A percentile compares a stretch with the other conserved stretches of the same genome.
Evolutionary conservation across 1,140 invertebrate species (phyloP).

Genomic region (Coptotermes formosanus): DNA sequence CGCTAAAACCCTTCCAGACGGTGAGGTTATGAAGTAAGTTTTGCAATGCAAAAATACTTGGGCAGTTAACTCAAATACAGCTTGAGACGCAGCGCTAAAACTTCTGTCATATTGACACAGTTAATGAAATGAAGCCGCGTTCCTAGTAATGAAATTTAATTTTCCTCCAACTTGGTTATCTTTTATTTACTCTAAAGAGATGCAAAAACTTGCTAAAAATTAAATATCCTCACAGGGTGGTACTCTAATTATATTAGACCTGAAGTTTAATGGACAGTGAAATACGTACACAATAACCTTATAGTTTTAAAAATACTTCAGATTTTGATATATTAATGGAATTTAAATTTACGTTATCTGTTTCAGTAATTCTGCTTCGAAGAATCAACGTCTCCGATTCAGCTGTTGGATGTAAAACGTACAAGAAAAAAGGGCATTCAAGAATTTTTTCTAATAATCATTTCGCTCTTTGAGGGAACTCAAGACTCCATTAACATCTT

Average conservation of each 20-base stretch:
- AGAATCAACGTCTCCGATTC: not conserved
- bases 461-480: too few species aligned
- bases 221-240: not conserved
- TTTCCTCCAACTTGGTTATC: not conserved
- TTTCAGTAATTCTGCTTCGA: not conserved
- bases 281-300: not conserved
- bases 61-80: not conserved
- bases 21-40: not conserved
- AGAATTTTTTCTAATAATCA: too few species aligned
- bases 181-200: not conserved
- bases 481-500: too few species aligned
- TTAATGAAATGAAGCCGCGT: not conserved
- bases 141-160: not conserved
- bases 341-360: not conserved
- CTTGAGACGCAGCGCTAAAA: not conserved
- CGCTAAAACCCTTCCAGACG: not conserved
- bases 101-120: not conserved
- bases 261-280: not conserved
- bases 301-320: not conserved
- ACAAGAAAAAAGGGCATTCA: too few species aligned
- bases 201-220: not conserved
- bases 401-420: too few species aligned
- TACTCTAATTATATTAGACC: not conserved
- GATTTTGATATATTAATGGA: not conserved
- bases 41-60: conserved; percentile 1